These are phyloP conservation scores for Cyclophora albipunctata DNA, from an alignment of 2,888 invertebrate species.

Conservation along the genomic window DNA sequence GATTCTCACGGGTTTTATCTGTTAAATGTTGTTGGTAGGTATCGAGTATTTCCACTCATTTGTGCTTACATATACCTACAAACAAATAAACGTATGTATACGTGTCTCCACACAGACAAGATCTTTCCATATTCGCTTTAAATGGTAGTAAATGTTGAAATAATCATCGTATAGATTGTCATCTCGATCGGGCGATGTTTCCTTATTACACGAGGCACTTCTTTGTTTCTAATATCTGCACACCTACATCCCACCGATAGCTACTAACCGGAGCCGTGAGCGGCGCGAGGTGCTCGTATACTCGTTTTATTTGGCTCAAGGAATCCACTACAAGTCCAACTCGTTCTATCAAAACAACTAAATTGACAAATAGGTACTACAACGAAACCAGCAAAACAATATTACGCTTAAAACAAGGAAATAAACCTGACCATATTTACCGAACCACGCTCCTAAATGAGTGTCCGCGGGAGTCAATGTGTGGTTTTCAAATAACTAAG, in stretches of 20 bases:
- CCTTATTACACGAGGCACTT: too few relatives aligned
- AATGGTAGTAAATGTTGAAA: too few relatives aligned
- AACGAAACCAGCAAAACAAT: not conserved
- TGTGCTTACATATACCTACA: too few relatives aligned
- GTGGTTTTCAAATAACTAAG: too few relatives aligned
- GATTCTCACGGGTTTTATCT: constrained; percentile 29
- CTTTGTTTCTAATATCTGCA: too few relatives aligned
- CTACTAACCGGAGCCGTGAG: too few relatives aligned
- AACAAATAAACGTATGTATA: not conserved
- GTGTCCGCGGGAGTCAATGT: too few relatives aligned
- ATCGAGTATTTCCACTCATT: not conserved
- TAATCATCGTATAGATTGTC: too few relatives aligned
- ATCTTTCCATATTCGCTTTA: too few relatives aligned
- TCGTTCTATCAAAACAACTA: constrained; percentile 22
- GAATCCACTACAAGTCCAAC: constrained; percentile 53
- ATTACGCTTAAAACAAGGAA: too few relatives aligned
- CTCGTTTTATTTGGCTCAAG: constrained; percentile 58
- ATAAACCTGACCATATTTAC: constrained; percentile 6
- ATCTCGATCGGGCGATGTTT: too few relatives aligned
- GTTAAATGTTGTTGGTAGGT: not conserved
- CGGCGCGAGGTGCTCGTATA: constrained; percentile 21
- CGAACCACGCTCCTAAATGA: constrained; percentile 9
- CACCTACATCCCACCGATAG: too few relatives aligned
- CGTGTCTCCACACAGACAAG: not conserved
- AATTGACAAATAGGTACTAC: constrained; percentile 24